Conservation (phyloP, 2,888 invertebrate species). For the Elmis aenea region DNA sequence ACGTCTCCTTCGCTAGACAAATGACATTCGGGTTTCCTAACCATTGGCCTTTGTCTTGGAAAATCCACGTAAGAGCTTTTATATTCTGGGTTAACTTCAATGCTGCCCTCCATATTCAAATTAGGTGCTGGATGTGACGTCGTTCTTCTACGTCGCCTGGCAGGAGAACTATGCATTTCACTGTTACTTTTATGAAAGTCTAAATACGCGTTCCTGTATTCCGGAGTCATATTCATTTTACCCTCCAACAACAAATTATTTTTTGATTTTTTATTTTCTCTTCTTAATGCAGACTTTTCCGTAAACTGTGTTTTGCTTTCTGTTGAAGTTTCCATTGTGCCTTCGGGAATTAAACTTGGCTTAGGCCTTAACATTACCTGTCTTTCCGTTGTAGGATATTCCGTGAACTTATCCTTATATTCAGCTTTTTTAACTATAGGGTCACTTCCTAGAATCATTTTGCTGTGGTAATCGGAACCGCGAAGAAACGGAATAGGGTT, state of each 20-base stretch:
- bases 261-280: slow-evolving; percentile 37
- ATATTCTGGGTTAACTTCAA: slow-evolving; percentile 36
- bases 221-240: slow-evolving; percentile 42
- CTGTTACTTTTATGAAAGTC: slow-evolving; percentile 30
- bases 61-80: slow-evolving; percentile 45
- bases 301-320: slow-evolving; percentile 30
- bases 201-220: slow-evolving; percentile 43
- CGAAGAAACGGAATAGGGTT: slow-evolving; percentile 42
- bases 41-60: slow-evolving; percentile 46
- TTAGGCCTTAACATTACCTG: slow-evolving; percentile 19
- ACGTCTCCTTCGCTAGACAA: slow-evolving; percentile 36
- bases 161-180: slow-evolving; percentile 19
- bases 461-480: slow-evolving; percentile 9
- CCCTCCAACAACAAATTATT: slow-evolving; percentile 43
- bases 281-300: slow-evolving; percentile 25
- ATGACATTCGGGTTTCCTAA: slow-evolving; percentile 39
- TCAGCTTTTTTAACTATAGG: slow-evolving; percentile 24
- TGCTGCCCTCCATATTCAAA: slow-evolving; percentile 31
- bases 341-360: slow-evolving; percentile 32
- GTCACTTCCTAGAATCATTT: slow-evolving; percentile 20
- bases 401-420: slow-evolving; percentile 39
- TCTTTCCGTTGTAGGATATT: slow-evolving; percentile 23
- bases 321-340: slow-evolving; percentile 24
- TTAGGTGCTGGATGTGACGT: slow-evolving; percentile 17
- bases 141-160: slow-evolving; percentile 23